Percentiles rank a stretch among this genome's conserved stretches.
These are phyloP conservation scores for Hippocampus comes DNA, from an alignment of 2,113 vertebrate genomes.

Conservation along the genomic window DNA sequence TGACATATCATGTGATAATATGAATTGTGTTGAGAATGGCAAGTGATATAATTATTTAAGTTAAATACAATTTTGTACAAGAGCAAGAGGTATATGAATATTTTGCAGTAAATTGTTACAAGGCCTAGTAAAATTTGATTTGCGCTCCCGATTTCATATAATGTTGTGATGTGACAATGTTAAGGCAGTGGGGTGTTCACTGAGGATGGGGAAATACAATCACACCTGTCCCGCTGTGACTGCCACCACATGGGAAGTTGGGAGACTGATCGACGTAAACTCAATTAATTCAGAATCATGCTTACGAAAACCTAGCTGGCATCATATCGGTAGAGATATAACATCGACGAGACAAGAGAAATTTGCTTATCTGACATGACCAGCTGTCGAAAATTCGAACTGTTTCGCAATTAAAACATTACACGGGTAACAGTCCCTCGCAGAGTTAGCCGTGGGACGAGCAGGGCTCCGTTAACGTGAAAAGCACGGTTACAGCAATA, in stretches of 20 bases:
- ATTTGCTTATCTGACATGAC: conserved; percentile 28
- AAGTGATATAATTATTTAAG: background rate
- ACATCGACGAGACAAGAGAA: conserved; percentile 1
- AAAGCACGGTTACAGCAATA: conserved; percentile 68
- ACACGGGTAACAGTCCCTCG: conserved; percentile 16
- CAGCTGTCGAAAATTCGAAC: conserved; percentile 20
- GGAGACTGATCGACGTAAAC: conserved; percentile 38
- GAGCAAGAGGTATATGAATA: background rate
- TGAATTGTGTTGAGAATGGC: conserved; percentile 9
- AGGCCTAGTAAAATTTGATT: background rate
- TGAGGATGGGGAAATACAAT: conserved; percentile 29
- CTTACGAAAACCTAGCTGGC: conserved; percentile 40
- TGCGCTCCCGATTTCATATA: background rate
- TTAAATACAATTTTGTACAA: background rate
- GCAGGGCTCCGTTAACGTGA: conserved; percentile 54
- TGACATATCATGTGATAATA: conserved; percentile 21
- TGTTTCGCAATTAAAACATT: conserved; percentile 11
- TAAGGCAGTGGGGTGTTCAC: conserved; percentile 5
- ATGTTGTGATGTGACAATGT: background rate
- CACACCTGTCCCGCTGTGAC: conserved; percentile 47
- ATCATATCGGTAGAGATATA: conserved; percentile 7
- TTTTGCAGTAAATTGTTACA: background rate
- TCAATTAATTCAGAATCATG: conserved; percentile 12
- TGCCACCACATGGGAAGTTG: conserved; percentile 56
- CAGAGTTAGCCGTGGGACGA: conserved; percentile 52